phyloP scores from a whole-genome alignment of 2,797 vertebrate genomes.

The Eulemur mongoz region DNA sequence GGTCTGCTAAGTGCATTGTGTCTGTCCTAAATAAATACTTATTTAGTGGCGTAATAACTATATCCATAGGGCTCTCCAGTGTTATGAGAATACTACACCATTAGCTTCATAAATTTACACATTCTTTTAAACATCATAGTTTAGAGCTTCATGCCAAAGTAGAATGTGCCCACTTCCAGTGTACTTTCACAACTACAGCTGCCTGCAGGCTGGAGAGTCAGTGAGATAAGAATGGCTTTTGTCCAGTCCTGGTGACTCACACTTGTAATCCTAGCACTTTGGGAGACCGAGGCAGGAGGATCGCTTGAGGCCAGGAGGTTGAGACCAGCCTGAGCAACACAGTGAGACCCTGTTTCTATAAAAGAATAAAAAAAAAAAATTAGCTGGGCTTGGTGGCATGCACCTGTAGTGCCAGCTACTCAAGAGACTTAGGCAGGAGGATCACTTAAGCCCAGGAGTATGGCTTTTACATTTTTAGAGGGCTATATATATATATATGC shows the following conservation, averaged over 20 bases:
- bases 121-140: neutral
- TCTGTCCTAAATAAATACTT: slow-evolving; percentile 29
- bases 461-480: slow-evolving; percentile 31
- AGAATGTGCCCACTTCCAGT: neutral
- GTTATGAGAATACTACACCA: neutral
- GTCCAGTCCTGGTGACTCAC: neutral
- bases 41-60: neutral
- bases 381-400: neutral
- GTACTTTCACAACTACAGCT: slow-evolving; percentile 23
- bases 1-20: neutral
- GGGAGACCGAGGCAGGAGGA: neutral
- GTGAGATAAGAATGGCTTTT: neutral
- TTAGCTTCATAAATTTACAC: slow-evolving; percentile 20
- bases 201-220: neutral
- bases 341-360: neutral
- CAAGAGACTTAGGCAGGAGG: neutral
- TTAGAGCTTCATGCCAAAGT: slow-evolving; percentile 10
- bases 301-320: neutral
- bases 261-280: neutral
- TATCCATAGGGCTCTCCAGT: neutral
- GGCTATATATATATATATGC: neutral
- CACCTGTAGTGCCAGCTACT: neutral
- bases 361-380: neutral
- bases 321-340: neutral
- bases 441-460: neutral